Percentiles rank a stretch among this genome's conserved stretches.
phyloP scores from a whole-genome alignment of 1,140 invertebrate species.

The Lordiphosa collinella region DNA sequence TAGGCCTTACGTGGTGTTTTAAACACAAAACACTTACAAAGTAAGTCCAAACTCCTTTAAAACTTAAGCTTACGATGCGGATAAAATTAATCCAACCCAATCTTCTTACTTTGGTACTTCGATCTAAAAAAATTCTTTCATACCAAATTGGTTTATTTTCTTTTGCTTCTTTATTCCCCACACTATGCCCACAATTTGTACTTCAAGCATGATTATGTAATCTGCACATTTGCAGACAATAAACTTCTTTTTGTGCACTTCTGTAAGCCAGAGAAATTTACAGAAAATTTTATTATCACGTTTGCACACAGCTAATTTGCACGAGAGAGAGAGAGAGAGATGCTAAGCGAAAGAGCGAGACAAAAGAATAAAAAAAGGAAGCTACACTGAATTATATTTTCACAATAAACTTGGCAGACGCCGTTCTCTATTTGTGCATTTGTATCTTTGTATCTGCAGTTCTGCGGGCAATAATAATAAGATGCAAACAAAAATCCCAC shows the following conservation, averaged over 20 bases:
- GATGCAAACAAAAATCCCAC: conserved; percentile 54
- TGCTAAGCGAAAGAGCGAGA: background rate
- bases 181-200: conserved; percentile 2
- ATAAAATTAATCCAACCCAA: too few species aligned
- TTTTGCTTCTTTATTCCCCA: background rate
- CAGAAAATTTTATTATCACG: conserved; percentile 65
- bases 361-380: conserved; percentile 32
- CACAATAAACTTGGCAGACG: conserved; percentile 67
- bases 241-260: conserved; percentile 59
- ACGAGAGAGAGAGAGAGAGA: conserved; percentile 14
- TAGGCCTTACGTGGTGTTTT: too few species aligned
- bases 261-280: conserved; percentile 46
- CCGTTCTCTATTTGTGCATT: conserved; percentile 33
- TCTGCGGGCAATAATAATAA: conserved; percentile 69
- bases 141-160: background rate
- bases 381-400: conserved; percentile 68
- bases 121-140: too few species aligned
- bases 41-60: too few species aligned
- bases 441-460: conserved; percentile 36
- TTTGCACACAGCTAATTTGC: conserved; percentile 68
- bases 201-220: conserved; percentile 51
- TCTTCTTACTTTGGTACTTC: too few species aligned
- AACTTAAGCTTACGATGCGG: too few species aligned
- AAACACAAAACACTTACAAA: too few species aligned
- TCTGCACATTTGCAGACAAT: conserved; percentile 70